phyloP scores from a whole-genome alignment of 2,113 vertebrate species.

The Accipiter virgatus region DNA sequence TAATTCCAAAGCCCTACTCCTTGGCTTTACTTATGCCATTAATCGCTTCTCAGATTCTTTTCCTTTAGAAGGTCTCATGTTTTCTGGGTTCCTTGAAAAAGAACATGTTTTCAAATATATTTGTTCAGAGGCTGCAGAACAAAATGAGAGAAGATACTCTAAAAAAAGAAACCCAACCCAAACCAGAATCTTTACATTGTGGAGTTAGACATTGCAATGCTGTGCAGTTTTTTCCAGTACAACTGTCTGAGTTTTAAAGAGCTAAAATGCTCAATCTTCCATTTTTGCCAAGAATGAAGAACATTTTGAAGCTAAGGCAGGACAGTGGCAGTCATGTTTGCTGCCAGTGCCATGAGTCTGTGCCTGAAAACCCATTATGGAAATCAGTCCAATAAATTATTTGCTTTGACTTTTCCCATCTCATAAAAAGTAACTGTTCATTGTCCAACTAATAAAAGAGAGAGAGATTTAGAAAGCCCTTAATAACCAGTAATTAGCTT shows the following conservation, averaged over 20 bases:
- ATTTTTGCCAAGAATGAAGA: neutral
- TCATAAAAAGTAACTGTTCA: conserved; percentile 72
- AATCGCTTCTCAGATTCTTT: neutral
- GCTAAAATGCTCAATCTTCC: neutral
- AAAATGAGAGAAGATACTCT: neutral
- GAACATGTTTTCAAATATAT: neutral
- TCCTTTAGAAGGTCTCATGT: neutral
- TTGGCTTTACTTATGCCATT: neutral
- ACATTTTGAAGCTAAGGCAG: conserved; percentile 28
- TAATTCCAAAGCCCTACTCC: neutral
- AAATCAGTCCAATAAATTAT: conserved; percentile 78
- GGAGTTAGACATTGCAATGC: neutral
- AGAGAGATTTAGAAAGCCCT: conserved; percentile 61
- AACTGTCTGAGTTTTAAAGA: neutral
- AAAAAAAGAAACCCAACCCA: neutral
- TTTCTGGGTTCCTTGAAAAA: neutral
- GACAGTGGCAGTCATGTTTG: conserved; percentile 28
- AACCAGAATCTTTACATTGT: neutral
- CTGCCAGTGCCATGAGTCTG: conserved; percentile 53
- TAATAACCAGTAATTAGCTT: conserved; percentile 80
- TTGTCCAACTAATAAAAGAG: conserved; percentile 63
- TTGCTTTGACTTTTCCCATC: conserved; percentile 73
- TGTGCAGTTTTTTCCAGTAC: neutral
- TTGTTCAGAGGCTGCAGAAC: neutral
- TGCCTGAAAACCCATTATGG: conserved; percentile 60